These are phyloP conservation scores for Eubasilissa splendida DNA, from an alignment of 2,888 invertebrate genomes.

Conservation along the genomic window DNA sequence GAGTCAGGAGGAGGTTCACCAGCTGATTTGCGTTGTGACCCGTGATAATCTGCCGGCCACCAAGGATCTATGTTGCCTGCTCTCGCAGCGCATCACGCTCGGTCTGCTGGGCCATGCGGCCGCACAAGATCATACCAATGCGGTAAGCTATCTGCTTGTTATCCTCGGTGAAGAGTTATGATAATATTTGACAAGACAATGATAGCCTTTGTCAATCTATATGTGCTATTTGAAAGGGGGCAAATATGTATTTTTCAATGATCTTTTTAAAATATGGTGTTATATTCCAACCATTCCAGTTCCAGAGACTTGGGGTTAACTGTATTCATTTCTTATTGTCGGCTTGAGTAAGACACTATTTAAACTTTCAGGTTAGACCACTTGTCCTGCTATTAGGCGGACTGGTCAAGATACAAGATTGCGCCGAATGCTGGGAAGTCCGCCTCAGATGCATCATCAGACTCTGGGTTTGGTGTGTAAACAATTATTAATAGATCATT, in stretches of 20 bases:
- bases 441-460: slow-evolving; percentile 91
- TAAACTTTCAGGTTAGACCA: slow-evolving; percentile 78
- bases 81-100: slow-evolving; percentile 88
- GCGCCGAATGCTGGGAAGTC: slow-evolving; percentile 91
- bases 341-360: too few relatives aligned
- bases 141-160: slow-evolving; percentile 62
- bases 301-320: too few relatives aligned
- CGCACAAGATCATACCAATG: slow-evolving; percentile 71
- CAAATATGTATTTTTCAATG: too few relatives aligned
- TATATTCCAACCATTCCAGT: too few relatives aligned
- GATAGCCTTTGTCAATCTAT: too few relatives aligned
- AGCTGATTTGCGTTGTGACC: slow-evolving; percentile 90
- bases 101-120: slow-evolving; percentile 85
- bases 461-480: slow-evolving; percentile 78
- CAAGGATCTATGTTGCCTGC: slow-evolving; percentile 85
- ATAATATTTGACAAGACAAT: too few relatives aligned
- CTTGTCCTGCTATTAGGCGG: slow-evolving; percentile 91
- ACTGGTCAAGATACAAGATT: slow-evolving; percentile 91
- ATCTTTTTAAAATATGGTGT: too few relatives aligned
- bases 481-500: too few relatives aligned
- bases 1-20: slow-evolving; percentile 91
- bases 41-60: slow-evolving; percentile 89
- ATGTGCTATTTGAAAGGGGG: too few relatives aligned
- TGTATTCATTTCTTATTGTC: too few relatives aligned
- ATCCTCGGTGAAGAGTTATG: too few relatives aligned